Percentiles rank a stretch among this genome's conserved stretches.
These are phyloP conservation scores for Euglossa dilemma DNA, from an alignment of 1,140 invertebrate species.

Conservation along the genomic window DNA sequence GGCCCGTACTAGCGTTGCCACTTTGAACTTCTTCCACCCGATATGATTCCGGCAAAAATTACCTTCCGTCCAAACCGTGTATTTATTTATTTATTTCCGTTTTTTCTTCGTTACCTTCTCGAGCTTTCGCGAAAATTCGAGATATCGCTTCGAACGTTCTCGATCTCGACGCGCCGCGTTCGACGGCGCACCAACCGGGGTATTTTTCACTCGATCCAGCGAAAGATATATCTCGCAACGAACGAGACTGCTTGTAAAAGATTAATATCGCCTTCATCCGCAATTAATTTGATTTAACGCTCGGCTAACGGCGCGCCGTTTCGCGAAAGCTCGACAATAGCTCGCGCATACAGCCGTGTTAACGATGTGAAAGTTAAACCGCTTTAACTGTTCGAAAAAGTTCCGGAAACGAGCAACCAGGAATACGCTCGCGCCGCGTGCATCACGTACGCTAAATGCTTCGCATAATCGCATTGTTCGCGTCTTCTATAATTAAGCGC, in stretches of 20 bases:
- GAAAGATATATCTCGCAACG: not conserved
- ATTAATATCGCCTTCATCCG: slow-evolving; percentile 26
- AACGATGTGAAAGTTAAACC: slow-evolving; percentile 58
- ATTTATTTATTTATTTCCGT: no score
- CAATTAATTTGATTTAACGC: slow-evolving; percentile 45
- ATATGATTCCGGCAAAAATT: not conserved
- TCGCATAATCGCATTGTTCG: slow-evolving; percentile 26
- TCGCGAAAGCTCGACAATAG: not conserved
- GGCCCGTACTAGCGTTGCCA: not conserved
- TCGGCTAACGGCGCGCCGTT: not conserved
- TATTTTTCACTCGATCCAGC: not conserved
- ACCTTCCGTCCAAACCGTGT: not conserved
- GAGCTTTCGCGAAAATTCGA: no score
- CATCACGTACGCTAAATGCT: slow-evolving; percentile 1
- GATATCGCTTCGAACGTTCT: not conserved
- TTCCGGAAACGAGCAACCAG: slow-evolving; percentile 47
- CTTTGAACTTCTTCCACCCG: not conserved
- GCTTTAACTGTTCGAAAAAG: slow-evolving; percentile 61
- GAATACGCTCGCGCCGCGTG: not conserved
- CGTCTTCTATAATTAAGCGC: slow-evolving; percentile 41
- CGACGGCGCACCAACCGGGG: no score
- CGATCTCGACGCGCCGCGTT: not conserved
- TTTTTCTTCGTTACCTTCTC: no score
- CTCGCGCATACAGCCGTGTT: not conserved
- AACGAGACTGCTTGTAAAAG: not conserved